Percentiles rank a stretch among this genome's conserved stretches.
Evolutionary conservation across 1,140 invertebrate genomes (phyloP).

Genomic region (Homalodisca vitripennis): DNA sequence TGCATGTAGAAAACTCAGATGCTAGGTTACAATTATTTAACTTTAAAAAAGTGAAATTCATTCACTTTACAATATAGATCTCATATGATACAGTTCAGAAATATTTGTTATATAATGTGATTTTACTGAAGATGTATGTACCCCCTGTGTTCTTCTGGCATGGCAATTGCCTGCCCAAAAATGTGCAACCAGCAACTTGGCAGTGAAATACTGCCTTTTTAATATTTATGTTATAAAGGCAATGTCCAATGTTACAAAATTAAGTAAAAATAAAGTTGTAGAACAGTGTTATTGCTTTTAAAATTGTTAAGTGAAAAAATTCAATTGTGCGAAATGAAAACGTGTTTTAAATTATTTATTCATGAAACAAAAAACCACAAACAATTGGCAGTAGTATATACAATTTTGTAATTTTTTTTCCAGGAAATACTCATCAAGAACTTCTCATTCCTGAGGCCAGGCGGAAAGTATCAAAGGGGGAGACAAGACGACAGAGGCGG

Average conservation of each 20-base stretch:
- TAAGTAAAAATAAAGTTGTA: background rate
- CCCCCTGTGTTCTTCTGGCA: too few species aligned
- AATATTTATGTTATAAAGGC: background rate
- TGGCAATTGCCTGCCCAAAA: too few species aligned
- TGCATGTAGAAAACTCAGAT: too few species aligned
- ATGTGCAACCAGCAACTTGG: too few species aligned
- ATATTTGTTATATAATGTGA: too few species aligned
- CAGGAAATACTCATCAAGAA: conserved; percentile 48
- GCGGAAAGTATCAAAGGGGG: conserved; percentile 34
- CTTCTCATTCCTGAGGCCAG: conserved; percentile 50
- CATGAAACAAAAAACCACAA: background rate
- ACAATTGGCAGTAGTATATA: background rate
- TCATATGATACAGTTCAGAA: too few species aligned
- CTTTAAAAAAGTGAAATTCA: too few species aligned
- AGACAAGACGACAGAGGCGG: conserved; percentile 45
- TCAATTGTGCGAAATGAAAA: background rate
- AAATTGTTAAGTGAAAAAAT: background rate
- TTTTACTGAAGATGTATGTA: too few species aligned
- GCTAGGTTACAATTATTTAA: too few species aligned
- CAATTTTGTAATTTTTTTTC: conserved; percentile 5
- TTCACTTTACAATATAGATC: too few species aligned
- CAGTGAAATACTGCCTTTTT: too few species aligned
- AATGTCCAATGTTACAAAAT: background rate
- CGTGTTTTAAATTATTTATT: background rate
- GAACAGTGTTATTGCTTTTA: background rate